These are phyloP conservation scores for Bombyx huttoni DNA, from an alignment of 2,888 invertebrate genomes.

Conservation along the genomic window DNA sequence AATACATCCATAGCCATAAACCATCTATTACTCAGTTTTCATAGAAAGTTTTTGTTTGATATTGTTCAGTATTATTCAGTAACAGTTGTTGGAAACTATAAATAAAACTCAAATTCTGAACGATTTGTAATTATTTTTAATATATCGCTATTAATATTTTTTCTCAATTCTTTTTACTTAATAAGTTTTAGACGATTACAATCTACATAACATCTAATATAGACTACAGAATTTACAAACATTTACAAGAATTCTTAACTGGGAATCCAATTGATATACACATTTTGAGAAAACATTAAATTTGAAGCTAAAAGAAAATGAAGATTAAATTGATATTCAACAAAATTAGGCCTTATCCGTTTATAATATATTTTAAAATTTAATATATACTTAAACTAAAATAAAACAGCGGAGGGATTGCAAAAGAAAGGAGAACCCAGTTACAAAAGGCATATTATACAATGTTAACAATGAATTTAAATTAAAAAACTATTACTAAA, in stretches of 20 bases:
- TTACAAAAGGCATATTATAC: constrained; percentile 8
- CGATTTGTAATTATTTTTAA: constrained; percentile 47
- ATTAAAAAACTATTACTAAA: constrained; percentile 15
- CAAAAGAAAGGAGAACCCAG: constrained; percentile 25
- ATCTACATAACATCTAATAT: constrained; percentile 67
- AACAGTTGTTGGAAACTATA: neutral
- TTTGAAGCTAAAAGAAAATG: constrained; percentile 1
- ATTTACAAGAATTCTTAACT: constrained; percentile 58
- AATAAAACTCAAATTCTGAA: constrained; percentile 5
- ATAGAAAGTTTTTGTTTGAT: too few relatives aligned
- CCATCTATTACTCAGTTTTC: too few relatives aligned
- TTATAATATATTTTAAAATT: constrained; percentile 1
- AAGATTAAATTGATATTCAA: constrained; percentile 3
- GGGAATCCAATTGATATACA: constrained; percentile 27
- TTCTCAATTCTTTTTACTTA: constrained; percentile 35
- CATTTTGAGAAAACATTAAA: neutral
- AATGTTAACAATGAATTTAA: constrained; percentile 3
- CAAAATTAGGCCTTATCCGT: constrained; percentile 15
- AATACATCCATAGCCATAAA: too few relatives aligned
- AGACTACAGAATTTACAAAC: constrained; percentile 65
- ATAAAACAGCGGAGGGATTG: constrained; percentile 35
- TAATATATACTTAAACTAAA: constrained; percentile 24
- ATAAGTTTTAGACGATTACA: constrained; percentile 54
- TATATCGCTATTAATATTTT: constrained; percentile 43
- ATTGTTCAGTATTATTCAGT: neutral